phyloP scores from a whole-genome alignment of 1,140 invertebrate genomes.

The Pachypsylla venusta region DNA sequence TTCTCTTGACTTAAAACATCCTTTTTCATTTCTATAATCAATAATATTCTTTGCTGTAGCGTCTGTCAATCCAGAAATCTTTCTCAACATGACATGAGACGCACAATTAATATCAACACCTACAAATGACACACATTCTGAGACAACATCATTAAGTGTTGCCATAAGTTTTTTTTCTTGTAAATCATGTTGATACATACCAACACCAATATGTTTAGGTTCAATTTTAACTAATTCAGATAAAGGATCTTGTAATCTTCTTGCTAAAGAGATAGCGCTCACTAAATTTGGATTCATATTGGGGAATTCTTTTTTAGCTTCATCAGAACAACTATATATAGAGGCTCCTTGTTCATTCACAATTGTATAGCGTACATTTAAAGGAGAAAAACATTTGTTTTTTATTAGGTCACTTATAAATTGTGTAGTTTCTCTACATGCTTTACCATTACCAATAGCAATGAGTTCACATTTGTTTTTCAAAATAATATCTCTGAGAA shows the following conservation, averaged over 20 bases:
- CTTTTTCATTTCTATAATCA: slow-evolving; percentile 49
- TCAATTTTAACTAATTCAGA: slow-evolving; percentile 85
- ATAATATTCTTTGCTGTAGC: slow-evolving; percentile 60
- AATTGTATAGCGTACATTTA: slow-evolving; percentile 57
- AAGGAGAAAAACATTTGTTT: slow-evolving; percentile 35
- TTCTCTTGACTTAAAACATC: slow-evolving; percentile 50
- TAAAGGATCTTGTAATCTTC: slow-evolving; percentile 73
- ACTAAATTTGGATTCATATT: slow-evolving; percentile 62
- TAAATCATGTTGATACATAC: slow-evolving; percentile 87
- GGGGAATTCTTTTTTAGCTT: slow-evolving; percentile 71
- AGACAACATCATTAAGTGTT: slow-evolving; percentile 54
- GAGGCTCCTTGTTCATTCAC: slow-evolving; percentile 78
- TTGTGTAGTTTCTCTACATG: slow-evolving; percentile 67
- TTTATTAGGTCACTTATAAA: slow-evolving; percentile 51
- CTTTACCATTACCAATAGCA: slow-evolving; percentile 77
- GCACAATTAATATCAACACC: slow-evolving; percentile 81
- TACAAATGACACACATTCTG: slow-evolving; percentile 79
- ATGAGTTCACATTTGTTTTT: slow-evolving; percentile 47
- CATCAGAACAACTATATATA: slow-evolving; percentile 71
- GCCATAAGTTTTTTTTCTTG: slow-evolving; percentile 54
- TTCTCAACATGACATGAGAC: slow-evolving; percentile 57
- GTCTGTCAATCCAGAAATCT: slow-evolving; percentile 63
- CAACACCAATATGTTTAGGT: slow-evolving; percentile 76
- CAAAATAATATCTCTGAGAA: slow-evolving; percentile 23
- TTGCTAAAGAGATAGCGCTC: slow-evolving; percentile 73